Percentiles rank a stretch among this genome's conserved stretches.
Evolutionary conservation across 2,797 vertebrate species (phyloP).

Genomic region (Aulostomus chinensis): DNA sequence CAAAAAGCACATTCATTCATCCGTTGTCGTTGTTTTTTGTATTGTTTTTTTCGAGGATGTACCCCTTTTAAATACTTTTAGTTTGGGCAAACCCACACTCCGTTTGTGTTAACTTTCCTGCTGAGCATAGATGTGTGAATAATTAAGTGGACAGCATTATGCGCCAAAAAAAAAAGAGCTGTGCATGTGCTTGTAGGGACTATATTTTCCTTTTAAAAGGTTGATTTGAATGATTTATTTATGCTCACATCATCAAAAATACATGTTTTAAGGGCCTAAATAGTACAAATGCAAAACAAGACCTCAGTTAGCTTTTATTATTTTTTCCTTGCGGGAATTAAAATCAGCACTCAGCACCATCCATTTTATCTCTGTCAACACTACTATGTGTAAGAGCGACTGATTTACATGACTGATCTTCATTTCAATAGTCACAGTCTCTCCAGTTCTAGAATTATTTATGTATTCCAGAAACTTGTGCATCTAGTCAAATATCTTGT

Average conservation of each 20-base stretch:
- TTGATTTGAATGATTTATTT: slow-evolving; percentile 45
- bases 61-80: slow-evolving; percentile 2
- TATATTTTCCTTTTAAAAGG: slow-evolving; percentile 25
- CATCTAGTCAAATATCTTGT: too few species aligned
- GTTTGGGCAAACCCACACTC: background rate
- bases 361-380: too few species aligned
- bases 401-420: too few species aligned
- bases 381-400: too few species aligned
- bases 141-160: slow-evolving; percentile 17
- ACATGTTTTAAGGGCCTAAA: slow-evolving; percentile 29
- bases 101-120: background rate
- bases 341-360: slow-evolving; percentile 1
- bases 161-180: background rate
- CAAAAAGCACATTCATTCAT: slow-evolving; percentile 5
- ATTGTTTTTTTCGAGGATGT: background rate
- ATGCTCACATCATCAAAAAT: slow-evolving; percentile 47
- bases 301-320: slow-evolving; percentile 11
- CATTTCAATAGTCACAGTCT: too few species aligned
- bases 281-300: slow-evolving; percentile 30
- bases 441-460: too few species aligned
- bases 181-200: background rate
- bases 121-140: slow-evolving; percentile 23
- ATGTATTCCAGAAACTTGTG: too few species aligned
- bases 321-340: slow-evolving; percentile 9
- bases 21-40: too few species aligned